Conservation (phyloP, 2,797 vertebrate genomes). For the Ptychobarbus kaznakovi region DNA sequence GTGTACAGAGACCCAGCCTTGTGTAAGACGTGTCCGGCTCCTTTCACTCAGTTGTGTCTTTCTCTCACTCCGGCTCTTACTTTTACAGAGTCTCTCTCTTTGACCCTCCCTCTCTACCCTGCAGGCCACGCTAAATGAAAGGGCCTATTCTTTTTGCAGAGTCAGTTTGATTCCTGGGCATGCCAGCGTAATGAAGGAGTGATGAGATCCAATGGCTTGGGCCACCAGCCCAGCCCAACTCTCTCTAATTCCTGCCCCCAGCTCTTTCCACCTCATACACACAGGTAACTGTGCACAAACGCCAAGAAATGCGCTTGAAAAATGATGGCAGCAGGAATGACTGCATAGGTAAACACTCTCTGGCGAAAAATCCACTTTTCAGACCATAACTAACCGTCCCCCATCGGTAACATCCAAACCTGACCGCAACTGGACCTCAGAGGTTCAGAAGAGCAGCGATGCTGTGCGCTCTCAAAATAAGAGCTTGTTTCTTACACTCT, state of each 20-base stretch:
- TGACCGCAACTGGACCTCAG: constrained; percentile 50
- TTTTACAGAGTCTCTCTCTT: background rate
- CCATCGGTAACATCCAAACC: constrained; percentile 42
- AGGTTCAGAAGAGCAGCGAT: constrained; percentile 2
- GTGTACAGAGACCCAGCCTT: background rate
- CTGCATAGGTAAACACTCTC: constrained; percentile 51
- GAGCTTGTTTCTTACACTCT: constrained; percentile 23
- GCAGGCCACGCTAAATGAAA: constrained; percentile 51
- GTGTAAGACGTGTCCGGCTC: background rate
- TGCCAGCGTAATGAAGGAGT: constrained; percentile 60
- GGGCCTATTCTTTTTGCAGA: constrained; percentile 55
- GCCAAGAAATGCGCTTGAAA: constrained; percentile 31
- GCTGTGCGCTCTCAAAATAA: constrained; percentile 2
- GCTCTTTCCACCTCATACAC: constrained; percentile 48
- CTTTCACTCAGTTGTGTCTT: constrained; percentile 1
- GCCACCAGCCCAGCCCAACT: constrained; percentile 55
- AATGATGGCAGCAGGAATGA: constrained; percentile 35
- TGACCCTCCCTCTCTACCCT: constrained; percentile 16
- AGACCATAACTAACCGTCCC: constrained; percentile 48
- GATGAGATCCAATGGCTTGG: constrained; percentile 67
- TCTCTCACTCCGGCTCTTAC: constrained; percentile 3
- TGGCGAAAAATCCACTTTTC: constrained; percentile 40
- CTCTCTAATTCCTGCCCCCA: constrained; percentile 51
- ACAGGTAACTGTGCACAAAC: constrained; percentile 26
- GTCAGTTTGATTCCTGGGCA: constrained; percentile 53